Conservation (phyloP, 2,888 invertebrate species). For the Lasioglossum villosulum region DNA sequence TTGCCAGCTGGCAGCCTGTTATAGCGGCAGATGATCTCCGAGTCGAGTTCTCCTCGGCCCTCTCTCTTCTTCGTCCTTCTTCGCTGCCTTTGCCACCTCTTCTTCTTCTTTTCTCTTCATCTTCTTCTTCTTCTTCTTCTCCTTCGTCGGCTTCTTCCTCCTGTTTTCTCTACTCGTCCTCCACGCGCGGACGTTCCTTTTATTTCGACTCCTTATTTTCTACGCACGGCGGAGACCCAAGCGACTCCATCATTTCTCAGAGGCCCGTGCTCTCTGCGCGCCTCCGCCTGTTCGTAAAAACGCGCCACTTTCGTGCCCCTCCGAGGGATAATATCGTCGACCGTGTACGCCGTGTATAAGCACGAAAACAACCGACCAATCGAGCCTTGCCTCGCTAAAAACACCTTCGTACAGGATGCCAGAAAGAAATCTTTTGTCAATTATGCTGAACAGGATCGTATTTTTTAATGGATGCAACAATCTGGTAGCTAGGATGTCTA, state of each 20-base stretch:
- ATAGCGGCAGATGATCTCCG: conserved; percentile 83
- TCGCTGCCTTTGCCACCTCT: conserved; percentile 64
- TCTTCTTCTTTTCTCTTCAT: conserved; percentile 57
- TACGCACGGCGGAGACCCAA: conserved; percentile 63
- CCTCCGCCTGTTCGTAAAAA: conserved; percentile 74
- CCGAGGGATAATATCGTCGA: conserved; percentile 70
- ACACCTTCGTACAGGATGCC: neutral
- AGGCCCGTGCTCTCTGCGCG: conserved; percentile 59
- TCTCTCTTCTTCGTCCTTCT: conserved; percentile 65
- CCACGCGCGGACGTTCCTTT: conserved; percentile 70
- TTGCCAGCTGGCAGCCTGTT: conserved; percentile 84
- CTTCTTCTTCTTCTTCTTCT: conserved; percentile 41
- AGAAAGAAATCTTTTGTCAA: neutral
- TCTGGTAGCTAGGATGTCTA: neutral
- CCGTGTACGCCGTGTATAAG: conserved; percentile 30
- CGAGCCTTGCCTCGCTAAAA: conserved; percentile 27
- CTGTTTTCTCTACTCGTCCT: conserved; percentile 63
- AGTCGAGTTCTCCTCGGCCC: conserved; percentile 72
- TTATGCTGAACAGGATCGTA: neutral
- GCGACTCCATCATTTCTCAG: conserved; percentile 77
- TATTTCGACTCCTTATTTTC: conserved; percentile 77
- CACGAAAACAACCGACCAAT: conserved; percentile 15
- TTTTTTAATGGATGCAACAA: neutral
- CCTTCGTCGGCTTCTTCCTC: conserved; percentile 56
- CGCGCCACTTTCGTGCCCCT: conserved; percentile 73